A percentile compares a stretch with the other conserved stretches of the same genome.
phyloP scores from a whole-genome alignment of 2,888 invertebrate genomes.

The Pharmacophagus antenor region DNA sequence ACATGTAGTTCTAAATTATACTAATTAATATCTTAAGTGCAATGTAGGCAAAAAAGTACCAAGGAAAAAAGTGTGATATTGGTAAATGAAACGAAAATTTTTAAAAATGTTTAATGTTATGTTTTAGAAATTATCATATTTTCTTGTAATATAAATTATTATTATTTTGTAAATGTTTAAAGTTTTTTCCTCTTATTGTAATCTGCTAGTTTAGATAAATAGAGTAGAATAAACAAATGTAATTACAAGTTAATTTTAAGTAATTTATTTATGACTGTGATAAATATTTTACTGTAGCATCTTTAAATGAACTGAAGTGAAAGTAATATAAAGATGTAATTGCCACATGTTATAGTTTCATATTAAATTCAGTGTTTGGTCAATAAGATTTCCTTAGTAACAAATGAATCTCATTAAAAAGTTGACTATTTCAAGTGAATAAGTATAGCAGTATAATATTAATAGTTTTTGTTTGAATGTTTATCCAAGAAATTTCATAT shows the following conservation, averaged over 20 bases:
- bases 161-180: slow-evolving; percentile 2
- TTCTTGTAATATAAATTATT: slow-evolving; percentile 3
- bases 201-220: slow-evolving; percentile 16
- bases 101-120: slow-evolving; percentile 1
- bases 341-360: too few species aligned
- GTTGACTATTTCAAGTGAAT: background rate
- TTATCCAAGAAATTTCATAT: background rate
- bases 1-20: background rate
- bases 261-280: slow-evolving; percentile 42
- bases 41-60: slow-evolving; percentile 50
- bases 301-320: slow-evolving; percentile 1
- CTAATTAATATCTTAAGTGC: slow-evolving; percentile 36
- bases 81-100: slow-evolving; percentile 38
- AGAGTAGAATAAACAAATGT: background rate
- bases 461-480: background rate
- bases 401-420: background rate
- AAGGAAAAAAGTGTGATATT: slow-evolving; percentile 66
- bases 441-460: background rate
- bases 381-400: background rate
- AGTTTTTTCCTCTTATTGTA: slow-evolving; percentile 12
- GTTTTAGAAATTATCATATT: slow-evolving; percentile 13
- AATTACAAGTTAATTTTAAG: slow-evolving; percentile 25
- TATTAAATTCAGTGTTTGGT: background rate
- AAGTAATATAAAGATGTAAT: too few species aligned
- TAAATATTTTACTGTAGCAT: slow-evolving; percentile 23